Percentiles rank a stretch among this genome's conserved stretches.
phyloP scores from a whole-genome alignment of 2,113 vertebrate genomes.

The Phycodurus eques region DNA sequence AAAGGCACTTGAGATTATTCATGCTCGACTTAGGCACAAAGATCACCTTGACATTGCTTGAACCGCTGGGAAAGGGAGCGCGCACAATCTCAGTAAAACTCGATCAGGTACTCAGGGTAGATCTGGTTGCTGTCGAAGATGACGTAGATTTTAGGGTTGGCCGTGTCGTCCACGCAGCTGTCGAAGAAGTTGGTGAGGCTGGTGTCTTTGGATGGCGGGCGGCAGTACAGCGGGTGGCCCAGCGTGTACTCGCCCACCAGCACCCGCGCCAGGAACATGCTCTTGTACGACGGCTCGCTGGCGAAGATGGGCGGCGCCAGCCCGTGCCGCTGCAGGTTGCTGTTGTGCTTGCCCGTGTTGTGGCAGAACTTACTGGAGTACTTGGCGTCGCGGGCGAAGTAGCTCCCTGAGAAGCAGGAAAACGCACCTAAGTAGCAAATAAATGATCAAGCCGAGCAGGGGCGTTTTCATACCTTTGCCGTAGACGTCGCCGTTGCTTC shows the following conservation, averaged over 20 bases:
- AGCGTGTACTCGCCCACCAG: constrained; percentile 88
- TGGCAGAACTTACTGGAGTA: constrained; percentile 95
- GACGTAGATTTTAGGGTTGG: constrained; percentile 93
- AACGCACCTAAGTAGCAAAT: neutral
- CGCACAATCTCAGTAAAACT: constrained; percentile 79
- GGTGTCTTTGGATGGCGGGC: constrained; percentile 91
- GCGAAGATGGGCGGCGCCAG: constrained; percentile 68
- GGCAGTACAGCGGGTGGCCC: constrained; percentile 84
- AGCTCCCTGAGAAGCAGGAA: constrained; percentile 80
- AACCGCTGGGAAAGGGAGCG: neutral
- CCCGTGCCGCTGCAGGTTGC: constrained; percentile 77
- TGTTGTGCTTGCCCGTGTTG: constrained; percentile 84
- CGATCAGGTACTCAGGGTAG: constrained; percentile 95
- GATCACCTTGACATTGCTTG: constrained; percentile 14
- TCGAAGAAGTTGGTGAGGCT: constrained; percentile 92
- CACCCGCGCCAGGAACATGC: constrained; percentile 94
- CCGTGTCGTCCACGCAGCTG: constrained; percentile 92
- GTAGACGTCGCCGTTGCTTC: constrained; percentile 88
- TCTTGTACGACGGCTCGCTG: constrained; percentile 77
- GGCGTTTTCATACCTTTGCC: constrained; percentile 84
- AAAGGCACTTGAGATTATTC: constrained; percentile 65
- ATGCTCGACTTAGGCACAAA: constrained; percentile 29
- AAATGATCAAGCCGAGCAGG: neutral
- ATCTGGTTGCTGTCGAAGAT: constrained; percentile 97
- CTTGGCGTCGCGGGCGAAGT: constrained; percentile 90